Conservation (phyloP, 2,113 vertebrate genomes). For the Microtus ochrogaster region DNA sequence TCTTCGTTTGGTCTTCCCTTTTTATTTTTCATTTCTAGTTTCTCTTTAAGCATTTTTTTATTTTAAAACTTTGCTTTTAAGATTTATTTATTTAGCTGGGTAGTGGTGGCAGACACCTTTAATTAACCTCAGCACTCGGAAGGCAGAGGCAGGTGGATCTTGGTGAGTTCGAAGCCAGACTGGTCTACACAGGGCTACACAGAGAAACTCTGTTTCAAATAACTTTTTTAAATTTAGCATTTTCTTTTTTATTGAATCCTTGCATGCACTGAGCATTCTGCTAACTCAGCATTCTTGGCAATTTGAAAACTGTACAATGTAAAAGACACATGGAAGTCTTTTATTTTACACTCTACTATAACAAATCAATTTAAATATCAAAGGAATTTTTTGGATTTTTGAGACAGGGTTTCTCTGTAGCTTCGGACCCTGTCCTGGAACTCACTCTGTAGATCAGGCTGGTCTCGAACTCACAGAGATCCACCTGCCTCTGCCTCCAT, state of each 20-base stretch:
- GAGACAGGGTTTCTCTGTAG: no score
- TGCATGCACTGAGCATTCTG: slow-evolving; percentile 61
- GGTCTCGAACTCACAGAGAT: no score
- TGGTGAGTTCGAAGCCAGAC: neutral
- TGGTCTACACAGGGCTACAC: neutral
- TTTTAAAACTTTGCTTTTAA: neutral
- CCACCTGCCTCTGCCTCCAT: no score
- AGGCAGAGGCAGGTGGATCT: neutral
- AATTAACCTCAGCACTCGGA: neutral
- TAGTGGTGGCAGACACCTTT: neutral
- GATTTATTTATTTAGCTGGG: neutral
- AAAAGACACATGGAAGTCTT: slow-evolving; percentile 59
- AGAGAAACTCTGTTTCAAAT: neutral
- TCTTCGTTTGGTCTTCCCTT: slow-evolving; percentile 70
- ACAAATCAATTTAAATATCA: slow-evolving; percentile 70
- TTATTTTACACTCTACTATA: slow-evolving; percentile 80
- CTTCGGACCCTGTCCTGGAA: no score
- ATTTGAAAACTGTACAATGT: slow-evolving; percentile 67
- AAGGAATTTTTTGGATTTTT: neutral
- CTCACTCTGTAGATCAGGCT: no score
- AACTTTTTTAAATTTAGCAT: slow-evolving; percentile 28
- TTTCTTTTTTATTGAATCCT: slow-evolving; percentile 72
- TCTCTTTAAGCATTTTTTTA: slow-evolving; percentile 60
- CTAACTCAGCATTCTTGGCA: slow-evolving; percentile 70
- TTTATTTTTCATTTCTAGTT: slow-evolving; percentile 75